phyloP scores from a whole-genome alignment of 2,113 vertebrate genomes.

The Xenopus laevis region DNA sequence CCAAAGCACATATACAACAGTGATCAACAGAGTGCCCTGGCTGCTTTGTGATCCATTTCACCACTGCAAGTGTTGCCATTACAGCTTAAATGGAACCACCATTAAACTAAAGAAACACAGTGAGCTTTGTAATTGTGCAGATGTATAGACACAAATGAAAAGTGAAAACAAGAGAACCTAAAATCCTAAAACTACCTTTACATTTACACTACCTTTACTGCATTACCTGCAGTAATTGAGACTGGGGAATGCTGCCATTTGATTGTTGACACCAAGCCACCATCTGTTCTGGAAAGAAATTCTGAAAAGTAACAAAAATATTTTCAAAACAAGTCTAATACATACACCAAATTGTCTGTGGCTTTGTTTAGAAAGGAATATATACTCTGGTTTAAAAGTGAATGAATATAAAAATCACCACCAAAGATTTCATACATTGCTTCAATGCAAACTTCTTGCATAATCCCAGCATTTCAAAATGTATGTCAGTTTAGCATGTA shows the following conservation, averaged over 20 bases:
- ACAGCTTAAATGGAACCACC: background rate
- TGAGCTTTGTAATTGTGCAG: no score
- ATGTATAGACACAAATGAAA: background rate
- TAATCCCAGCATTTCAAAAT: no score
- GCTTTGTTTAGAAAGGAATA: no score
- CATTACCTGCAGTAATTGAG: constrained; percentile 90
- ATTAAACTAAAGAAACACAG: background rate
- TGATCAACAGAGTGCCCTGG: no score
- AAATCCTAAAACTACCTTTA: no score
- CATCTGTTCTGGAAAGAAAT: constrained; percentile 98
- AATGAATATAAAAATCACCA: background rate
- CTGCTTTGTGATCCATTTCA: no score
- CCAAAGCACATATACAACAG: no score
- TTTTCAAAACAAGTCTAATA: background rate
- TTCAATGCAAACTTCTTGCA: background rate
- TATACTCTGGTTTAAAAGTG: no score
- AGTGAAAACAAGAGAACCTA: no score
- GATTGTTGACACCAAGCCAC: constrained; percentile 92
- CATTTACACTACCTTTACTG: no score
- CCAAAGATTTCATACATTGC: background rate
- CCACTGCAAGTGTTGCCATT: no score
- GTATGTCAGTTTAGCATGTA: no score
- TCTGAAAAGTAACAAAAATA: constrained; percentile 60
- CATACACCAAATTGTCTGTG: background rate
- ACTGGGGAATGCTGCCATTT: constrained; percentile 82